Percentiles rank a stretch among this genome's conserved stretches.
These are phyloP conservation scores for Artemia sinica DNA, from an alignment of 2,888 invertebrate species.

Conservation along the genomic window DNA sequence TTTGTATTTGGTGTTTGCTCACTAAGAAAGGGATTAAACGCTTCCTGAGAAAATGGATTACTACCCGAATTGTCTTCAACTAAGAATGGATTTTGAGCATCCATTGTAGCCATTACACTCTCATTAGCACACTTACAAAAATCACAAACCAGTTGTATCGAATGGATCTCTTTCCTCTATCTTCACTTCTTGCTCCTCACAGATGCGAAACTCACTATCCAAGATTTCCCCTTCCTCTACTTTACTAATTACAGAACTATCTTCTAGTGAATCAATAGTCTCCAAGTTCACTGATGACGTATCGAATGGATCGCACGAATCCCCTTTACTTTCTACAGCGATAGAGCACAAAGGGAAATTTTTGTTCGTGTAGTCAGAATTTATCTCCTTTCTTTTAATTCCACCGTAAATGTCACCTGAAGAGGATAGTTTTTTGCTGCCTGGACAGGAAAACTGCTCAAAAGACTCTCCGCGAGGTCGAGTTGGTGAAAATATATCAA, in stretches of 20 bases:
- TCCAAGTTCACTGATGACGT: conserved; percentile 7
- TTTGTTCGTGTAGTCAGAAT: not conserved
- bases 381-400: not conserved
- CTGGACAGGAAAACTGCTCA: conserved; percentile 1
- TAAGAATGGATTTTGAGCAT: conserved; percentile 4
- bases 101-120: conserved; percentile 5
- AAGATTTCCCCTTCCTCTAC: too few species aligned
- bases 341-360: not conserved
- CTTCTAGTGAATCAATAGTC: not conserved
- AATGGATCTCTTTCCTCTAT: not conserved
- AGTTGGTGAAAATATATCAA: conserved; percentile 11
- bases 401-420: not conserved
- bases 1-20: not conserved
- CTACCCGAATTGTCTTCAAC: not conserved
- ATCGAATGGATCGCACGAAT: not conserved
- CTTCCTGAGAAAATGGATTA: not conserved
- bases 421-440: not conserved
- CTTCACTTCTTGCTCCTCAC: not conserved
- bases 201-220: too few species aligned
- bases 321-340: not conserved
- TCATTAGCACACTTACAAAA: not conserved
- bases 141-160: not conserved
- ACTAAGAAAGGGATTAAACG: not conserved
- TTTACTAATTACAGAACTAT: too few species aligned
- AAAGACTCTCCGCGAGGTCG: not conserved